Conservation (phyloP, 2,888 invertebrate species). For the Acleris literana region DNA sequence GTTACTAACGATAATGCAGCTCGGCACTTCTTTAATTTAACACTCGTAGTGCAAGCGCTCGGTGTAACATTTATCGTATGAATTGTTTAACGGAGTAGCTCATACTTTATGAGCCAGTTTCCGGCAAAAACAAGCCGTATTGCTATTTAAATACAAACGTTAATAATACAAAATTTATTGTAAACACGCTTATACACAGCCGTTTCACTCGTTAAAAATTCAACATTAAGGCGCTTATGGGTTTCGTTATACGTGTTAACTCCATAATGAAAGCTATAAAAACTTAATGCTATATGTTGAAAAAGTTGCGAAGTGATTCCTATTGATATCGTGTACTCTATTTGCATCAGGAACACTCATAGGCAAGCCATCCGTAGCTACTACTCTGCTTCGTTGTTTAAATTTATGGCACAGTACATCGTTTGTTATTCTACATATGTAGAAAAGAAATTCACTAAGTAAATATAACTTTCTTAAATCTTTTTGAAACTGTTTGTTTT, state of each 20-base stretch:
- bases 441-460: too few relatives aligned
- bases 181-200: constrained; percentile 57
- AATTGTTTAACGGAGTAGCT: constrained; percentile 47
- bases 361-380: too few relatives aligned
- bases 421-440: too few relatives aligned
- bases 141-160: constrained; percentile 62
- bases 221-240: constrained; percentile 63
- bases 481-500: too few relatives aligned
- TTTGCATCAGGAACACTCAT: too few relatives aligned
- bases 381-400: too few relatives aligned
- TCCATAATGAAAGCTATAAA: constrained; percentile 2
- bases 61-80: constrained; percentile 44
- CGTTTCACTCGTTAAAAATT: constrained; percentile 62
- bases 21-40: constrained; percentile 31
- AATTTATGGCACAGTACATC: too few relatives aligned
- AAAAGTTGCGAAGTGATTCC: too few relatives aligned
- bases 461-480: too few relatives aligned
- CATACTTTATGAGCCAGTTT: constrained; percentile 59
- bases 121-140: constrained; percentile 58
- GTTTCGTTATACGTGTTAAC: constrained; percentile 51
- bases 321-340: too few relatives aligned
- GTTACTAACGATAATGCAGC: constrained; percentile 20
- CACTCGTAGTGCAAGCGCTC: constrained; percentile 36
- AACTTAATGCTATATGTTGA: not conserved
- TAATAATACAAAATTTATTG: constrained; percentile 61